Evolutionary conservation across 2,888 invertebrate species (phyloP).

Genomic region (Amblyteles armatorius): DNA sequence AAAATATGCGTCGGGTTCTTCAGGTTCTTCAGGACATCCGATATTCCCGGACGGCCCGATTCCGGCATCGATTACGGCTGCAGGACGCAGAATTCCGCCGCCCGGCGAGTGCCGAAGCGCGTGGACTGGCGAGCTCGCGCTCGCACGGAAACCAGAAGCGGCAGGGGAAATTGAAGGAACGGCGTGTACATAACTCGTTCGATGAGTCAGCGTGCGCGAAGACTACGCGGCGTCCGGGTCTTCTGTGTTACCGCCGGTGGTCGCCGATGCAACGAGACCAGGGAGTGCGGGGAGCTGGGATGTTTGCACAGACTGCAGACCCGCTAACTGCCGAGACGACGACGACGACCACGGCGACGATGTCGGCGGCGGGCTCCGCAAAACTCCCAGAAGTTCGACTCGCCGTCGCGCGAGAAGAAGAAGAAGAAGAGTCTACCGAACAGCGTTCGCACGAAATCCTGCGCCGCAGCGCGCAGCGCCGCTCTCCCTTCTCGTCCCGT

Average conservation of each 20-base stretch:
- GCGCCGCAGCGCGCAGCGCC: not conserved
- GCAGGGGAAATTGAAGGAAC: conserved; percentile 41
- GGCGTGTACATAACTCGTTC: conserved; percentile 43
- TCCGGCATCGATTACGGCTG: not conserved
- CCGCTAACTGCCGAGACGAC: conserved; percentile 73
- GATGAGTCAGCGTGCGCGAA: conserved; percentile 56
- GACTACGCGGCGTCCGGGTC: not conserved
- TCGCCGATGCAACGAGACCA: conserved; percentile 25
- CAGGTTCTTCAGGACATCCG: not conserved
- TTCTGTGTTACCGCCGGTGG: conserved; percentile 30
- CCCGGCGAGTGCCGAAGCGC: conserved; percentile 5
- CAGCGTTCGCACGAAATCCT: conserved; percentile 24
- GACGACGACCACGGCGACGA: conserved; percentile 55
- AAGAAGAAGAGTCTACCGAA: conserved; percentile 29
- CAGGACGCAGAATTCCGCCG: conserved; percentile 3
- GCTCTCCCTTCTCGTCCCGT: not conserved
- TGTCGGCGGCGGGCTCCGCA: conserved; percentile 43
- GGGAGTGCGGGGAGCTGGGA: conserved; percentile 48
- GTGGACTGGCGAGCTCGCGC: not conserved
- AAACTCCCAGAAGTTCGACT: conserved; percentile 47
- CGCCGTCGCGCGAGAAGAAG: conserved; percentile 10
- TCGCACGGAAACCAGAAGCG: conserved; percentile 21
- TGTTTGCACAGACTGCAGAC: conserved; percentile 76
- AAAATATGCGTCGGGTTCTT: not conserved
- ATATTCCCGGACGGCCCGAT: not conserved